A percentile compares a stretch with the other conserved stretches of the same genome.
Conservation (phyloP, 2,888 invertebrate genomes). For the Macropis europaea region DNA sequence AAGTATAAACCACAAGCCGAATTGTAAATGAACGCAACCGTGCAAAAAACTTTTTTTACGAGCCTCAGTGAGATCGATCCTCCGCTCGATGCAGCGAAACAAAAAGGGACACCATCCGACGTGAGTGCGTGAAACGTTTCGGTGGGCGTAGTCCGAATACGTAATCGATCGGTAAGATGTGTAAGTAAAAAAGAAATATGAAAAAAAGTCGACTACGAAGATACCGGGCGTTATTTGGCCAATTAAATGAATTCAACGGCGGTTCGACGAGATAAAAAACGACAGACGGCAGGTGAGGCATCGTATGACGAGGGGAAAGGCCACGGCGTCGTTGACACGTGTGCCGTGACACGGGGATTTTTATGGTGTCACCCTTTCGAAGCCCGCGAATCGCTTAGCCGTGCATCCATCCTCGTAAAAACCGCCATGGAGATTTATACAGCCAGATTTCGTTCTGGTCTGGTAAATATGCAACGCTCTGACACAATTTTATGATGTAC, state of each 20-base stretch:
- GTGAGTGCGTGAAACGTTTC: background rate
- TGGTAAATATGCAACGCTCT: conserved; percentile 47
- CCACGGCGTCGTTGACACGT: conserved; percentile 66
- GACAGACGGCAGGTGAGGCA: conserved; percentile 60
- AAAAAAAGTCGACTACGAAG: background rate
- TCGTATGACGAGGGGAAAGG: conserved; percentile 46
- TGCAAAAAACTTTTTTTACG: conserved; percentile 1
- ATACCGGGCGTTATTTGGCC: conserved; percentile 58
- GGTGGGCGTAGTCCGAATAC: conserved; percentile 56
- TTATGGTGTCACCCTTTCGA: conserved; percentile 67
- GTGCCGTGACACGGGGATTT: conserved; percentile 71
- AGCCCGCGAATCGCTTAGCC: conserved; percentile 45
- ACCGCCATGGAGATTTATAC: conserved; percentile 66
- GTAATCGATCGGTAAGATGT: conserved; percentile 57
- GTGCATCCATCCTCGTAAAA: conserved; percentile 60
- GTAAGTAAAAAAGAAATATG: conserved; percentile 33
- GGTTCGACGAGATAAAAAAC: conserved; percentile 52
- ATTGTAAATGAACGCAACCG: conserved; percentile 6
- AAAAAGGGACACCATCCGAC: background rate
- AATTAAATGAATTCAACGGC: conserved; percentile 68
- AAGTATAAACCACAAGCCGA: conserved; percentile 13
- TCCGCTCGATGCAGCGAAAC: background rate
- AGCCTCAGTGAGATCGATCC: conserved; percentile 21
- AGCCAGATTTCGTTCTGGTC: conserved; percentile 52
- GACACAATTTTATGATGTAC: conserved; percentile 19